phyloP scores from a whole-genome alignment of 2,888 invertebrate genomes.

The Iselma pallidipennis region DNA sequence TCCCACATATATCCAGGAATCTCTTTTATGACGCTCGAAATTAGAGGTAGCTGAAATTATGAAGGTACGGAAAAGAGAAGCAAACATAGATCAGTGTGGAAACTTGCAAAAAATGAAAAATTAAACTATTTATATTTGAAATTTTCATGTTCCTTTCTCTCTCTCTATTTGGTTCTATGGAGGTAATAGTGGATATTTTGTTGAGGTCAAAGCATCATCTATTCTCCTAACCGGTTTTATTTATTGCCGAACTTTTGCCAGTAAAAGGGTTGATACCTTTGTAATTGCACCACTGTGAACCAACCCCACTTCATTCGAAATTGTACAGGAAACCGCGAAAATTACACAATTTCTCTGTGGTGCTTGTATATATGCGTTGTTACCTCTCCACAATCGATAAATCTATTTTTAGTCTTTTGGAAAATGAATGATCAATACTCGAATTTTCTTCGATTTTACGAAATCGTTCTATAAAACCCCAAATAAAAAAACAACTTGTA shows the following conservation, averaged over 20 bases:
- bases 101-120: too few relatives aligned
- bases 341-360: constrained; percentile 6
- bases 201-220: neutral
- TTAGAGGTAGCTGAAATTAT: constrained; percentile 36
- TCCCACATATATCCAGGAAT: constrained; percentile 33
- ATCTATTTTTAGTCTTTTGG: constrained; percentile 7
- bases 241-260: constrained; percentile 23
- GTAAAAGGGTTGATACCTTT: constrained; percentile 17
- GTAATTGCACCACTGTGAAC: constrained; percentile 11
- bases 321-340: constrained; percentile 2
- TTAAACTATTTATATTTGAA: constrained; percentile 48
- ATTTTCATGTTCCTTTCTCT: constrained; percentile 42
- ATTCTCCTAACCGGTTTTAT: constrained; percentile 11
- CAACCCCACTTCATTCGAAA: neutral
- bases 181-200: too few relatives aligned
- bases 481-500: too few relatives aligned
- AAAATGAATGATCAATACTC: constrained; percentile 12
- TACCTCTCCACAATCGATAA: neutral
- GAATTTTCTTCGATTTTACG: neutral
- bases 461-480: too few relatives aligned
- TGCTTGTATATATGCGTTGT: constrained; percentile 1
- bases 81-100: too few relatives aligned
- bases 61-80: constrained; percentile 37
- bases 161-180: too few relatives aligned
- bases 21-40: constrained; percentile 44